These are phyloP conservation scores for Eutrigla gurnardus DNA, from an alignment of 2,797 vertebrate species.

Conservation along the genomic window DNA sequence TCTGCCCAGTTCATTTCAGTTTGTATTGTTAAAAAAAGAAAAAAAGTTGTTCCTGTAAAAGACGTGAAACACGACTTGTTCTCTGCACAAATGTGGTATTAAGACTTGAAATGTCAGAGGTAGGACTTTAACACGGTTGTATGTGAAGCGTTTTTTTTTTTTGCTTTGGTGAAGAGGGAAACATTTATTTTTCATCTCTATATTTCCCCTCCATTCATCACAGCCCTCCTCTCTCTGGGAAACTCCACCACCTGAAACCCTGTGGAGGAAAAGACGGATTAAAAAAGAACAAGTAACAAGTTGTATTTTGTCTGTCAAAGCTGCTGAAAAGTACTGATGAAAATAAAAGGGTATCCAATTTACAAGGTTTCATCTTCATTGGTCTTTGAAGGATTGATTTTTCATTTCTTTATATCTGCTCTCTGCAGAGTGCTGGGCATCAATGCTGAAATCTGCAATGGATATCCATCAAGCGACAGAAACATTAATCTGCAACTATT, in stretches of 20 bases:
- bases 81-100: conserved; percentile 22
- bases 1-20: conserved; percentile 26
- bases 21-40: background rate
- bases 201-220: conserved; percentile 15
- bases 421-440: background rate
- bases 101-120: conserved; percentile 44
- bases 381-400: background rate
- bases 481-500: background rate
- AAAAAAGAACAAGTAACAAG: conserved; percentile 51
- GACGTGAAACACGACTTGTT: conserved; percentile 8
- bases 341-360: conserved; percentile 69
- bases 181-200: background rate
- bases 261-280: conserved; percentile 33
- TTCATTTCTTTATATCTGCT: background rate
- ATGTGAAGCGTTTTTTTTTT: conserved; percentile 41
- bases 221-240: conserved; percentile 14
- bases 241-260: conserved; percentile 37
- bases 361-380: conserved; percentile 19
- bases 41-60: background rate
- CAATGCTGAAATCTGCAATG: background rate
- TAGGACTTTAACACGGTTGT: conserved; percentile 48
- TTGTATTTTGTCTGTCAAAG: conserved; percentile 79
- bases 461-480: background rate
- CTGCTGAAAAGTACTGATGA: conserved; percentile 80
- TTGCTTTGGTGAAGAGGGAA: conserved; percentile 13